These are phyloP conservation scores for Mormyrus iriodes DNA, from an alignment of 2,113 vertebrate species.

Conservation along the genomic window DNA sequence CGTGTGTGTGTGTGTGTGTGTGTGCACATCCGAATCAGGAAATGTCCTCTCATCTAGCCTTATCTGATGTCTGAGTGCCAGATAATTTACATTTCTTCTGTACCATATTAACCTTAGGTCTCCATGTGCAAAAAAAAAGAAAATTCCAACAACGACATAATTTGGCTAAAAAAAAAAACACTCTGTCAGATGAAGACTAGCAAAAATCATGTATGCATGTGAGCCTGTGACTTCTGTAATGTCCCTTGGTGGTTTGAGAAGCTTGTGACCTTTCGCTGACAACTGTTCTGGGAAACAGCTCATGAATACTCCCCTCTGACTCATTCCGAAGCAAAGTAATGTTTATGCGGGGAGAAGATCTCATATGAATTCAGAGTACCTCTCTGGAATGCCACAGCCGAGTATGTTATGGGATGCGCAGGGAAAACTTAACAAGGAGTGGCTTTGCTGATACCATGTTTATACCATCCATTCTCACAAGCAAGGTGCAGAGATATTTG, in stretches of 20 bases:
- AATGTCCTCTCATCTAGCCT: neutral
- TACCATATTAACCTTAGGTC: slow-evolving; percentile 11
- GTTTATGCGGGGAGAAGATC: neutral
- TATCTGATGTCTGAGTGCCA: neutral
- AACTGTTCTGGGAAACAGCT: neutral
- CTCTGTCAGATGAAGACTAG: slow-evolving; percentile 9
- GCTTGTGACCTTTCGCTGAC: neutral
- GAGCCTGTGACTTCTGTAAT: neutral
- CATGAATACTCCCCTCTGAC: slow-evolving; percentile 7
- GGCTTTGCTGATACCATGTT: neutral
- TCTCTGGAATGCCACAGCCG: slow-evolving; percentile 30
- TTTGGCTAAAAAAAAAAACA: neutral
- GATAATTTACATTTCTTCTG: neutral
- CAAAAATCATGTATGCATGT: neutral
- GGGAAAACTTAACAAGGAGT: neutral
- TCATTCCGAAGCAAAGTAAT: neutral
- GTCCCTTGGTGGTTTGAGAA: neutral
- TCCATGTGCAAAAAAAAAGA: neutral
- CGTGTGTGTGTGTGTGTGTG: slow-evolving; percentile 13
- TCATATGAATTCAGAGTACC: neutral
- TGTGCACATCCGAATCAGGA: neutral
- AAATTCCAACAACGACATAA: neutral
- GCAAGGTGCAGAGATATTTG: neutral
- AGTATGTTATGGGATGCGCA: neutral
- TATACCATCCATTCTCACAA: neutral